Base-by-base conservation (phyloP, 1,140 invertebrate species). In the Drosophila guanche region DNA sequence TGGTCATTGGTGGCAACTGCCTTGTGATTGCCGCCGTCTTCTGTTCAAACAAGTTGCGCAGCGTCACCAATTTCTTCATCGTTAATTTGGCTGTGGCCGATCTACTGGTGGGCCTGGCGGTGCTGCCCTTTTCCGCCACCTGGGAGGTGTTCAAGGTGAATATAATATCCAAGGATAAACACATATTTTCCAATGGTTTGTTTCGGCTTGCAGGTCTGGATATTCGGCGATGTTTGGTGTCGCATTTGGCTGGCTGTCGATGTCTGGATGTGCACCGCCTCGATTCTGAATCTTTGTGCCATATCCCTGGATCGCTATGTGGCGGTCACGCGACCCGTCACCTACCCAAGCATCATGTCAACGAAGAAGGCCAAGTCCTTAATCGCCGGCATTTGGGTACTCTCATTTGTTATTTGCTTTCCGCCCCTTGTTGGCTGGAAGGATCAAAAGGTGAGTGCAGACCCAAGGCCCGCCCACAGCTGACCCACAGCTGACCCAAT, bases 331-430 rank as follows among this genome's bases (percentile, higher is more conserved):
- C 93, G 97, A 43, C 97, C 98, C 1, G 96, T 99, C 54, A 96
- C 95, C 79, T 99, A 99, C 92, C 97, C 97, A 1, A 95, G 95
- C 92, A 96, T 98, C 73, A 98, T 98, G 96, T 98, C 97, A 58
- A 95, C 95, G 61, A 95, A 94, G 74, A 92, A 97, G 74, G 97
- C 97, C 0, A 98, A 97, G 88, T 92, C 96, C 14, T 93, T 99
- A 65, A 98, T 99, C 16, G 96, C 95, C 42, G 94, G 94, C 4
- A 95, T 99, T 5, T 99, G 98, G 98, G 94, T 98, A 48, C 93
- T 99, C 37, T 98, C 97, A 53, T 98, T 99, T 86, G 95, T 99
- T 75, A 98, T 99, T 61, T 99, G 98, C 91, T 97, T 99, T 89
- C 98, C 98, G 29, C 98, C 98, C 5, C 92, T 99, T 37, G 97